phyloP scores from a whole-genome alignment of 2,113 vertebrate species.

The Cavia porcellus region DNA sequence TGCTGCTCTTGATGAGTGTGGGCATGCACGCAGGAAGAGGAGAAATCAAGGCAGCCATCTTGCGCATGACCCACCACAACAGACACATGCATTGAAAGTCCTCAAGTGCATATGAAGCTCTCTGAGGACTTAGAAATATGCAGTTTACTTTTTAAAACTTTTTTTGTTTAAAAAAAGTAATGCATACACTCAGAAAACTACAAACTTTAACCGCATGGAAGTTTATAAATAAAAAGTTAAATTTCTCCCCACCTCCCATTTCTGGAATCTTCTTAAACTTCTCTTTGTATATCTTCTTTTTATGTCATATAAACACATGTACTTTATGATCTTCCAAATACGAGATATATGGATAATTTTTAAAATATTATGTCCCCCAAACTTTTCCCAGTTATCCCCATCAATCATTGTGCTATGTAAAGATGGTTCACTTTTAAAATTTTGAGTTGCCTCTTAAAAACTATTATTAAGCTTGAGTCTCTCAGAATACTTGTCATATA shows the following conservation, averaged over 20 bases:
- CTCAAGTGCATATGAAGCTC: not conserved
- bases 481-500: not conserved
- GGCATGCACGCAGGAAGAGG: not conserved
- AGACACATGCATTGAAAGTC: not conserved
- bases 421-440: not conserved
- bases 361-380: not conserved
- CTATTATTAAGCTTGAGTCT: not conserved
- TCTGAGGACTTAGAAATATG: not conserved
- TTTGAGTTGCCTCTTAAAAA: slow-evolving; percentile 17
- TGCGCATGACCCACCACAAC: not conserved
- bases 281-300: not conserved
- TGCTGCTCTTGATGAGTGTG: not conserved
- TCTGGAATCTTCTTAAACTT: not conserved
- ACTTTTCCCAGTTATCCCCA: not conserved
- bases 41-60: not conserved
- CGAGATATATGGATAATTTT: not conserved
- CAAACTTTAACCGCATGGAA: not conserved
- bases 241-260: not conserved
- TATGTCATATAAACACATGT: not conserved
- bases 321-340: not conserved
- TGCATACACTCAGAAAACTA: not conserved
- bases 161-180: slow-evolving; percentile 19
- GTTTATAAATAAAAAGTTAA: slow-evolving; percentile 17
- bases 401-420: not conserved
- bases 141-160: not conserved